Percentiles rank a stretch among this genome's conserved stretches.
phyloP scores from a whole-genome alignment of 2,113 vertebrate genomes.

The Equus quagga region DNA sequence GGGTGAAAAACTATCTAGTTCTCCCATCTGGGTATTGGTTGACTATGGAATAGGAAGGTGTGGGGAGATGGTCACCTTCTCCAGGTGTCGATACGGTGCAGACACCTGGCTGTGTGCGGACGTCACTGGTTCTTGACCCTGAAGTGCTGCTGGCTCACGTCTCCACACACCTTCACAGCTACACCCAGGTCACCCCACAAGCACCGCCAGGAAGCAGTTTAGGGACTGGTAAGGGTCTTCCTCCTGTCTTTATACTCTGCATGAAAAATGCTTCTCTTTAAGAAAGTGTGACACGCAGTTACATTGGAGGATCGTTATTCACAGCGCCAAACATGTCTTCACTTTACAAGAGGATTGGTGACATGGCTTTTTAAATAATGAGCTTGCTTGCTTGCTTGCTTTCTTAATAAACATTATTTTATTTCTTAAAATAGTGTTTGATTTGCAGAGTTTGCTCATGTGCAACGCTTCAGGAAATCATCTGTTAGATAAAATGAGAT shows the following conservation, averaged over 20 bases:
- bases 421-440: not conserved
- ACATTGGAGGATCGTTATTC: not conserved
- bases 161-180: no score
- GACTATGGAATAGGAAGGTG: not conserved
- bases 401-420: not conserved
- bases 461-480: not conserved
- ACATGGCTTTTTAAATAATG: not conserved
- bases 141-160: accelerated
- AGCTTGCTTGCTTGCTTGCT: not conserved
- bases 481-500: not conserved
- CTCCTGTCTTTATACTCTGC: not conserved
- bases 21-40: not conserved
- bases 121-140: accelerated
- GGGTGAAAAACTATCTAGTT: not conserved
- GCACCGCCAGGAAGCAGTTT: not conserved
- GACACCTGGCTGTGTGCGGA: not conserved
- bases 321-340: not conserved
- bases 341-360: not conserved
- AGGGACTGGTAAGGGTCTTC: not conserved
- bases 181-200: not conserved
- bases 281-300: not conserved
- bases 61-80: not conserved
- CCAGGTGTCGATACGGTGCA: accelerated
- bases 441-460: not conserved
- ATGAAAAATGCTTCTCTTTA: not conserved